Percentiles rank a stretch among this genome's conserved stretches.
Evolutionary conservation across 2,888 invertebrate species (phyloP).

Genomic region (Melitaea athalia): DNA sequence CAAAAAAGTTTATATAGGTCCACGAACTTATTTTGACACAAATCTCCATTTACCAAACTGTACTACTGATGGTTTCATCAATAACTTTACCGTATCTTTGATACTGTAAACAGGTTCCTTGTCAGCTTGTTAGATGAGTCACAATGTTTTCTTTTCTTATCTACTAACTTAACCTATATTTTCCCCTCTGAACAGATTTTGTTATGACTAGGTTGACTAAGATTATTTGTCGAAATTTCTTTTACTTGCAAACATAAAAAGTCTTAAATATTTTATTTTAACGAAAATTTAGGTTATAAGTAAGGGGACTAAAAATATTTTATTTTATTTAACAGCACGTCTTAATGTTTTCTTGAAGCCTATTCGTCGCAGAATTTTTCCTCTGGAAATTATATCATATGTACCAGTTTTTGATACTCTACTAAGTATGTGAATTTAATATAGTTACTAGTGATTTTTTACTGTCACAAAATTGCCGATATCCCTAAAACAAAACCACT

Average conservation of each 20-base stretch:
- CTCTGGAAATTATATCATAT: too few relatives aligned
- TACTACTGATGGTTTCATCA: slow-evolving; percentile 26
- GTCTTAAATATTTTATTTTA: too few relatives aligned
- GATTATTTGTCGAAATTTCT: neutral
- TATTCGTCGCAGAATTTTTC: too few relatives aligned
- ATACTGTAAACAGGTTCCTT: slow-evolving; percentile 30
- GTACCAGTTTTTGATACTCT: too few relatives aligned
- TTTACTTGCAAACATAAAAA: neutral
- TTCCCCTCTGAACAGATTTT: slow-evolving; percentile 44
- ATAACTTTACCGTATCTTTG: slow-evolving; percentile 29
- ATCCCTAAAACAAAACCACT: too few relatives aligned
- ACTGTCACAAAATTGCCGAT: too few relatives aligned
- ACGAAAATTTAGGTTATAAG: too few relatives aligned
- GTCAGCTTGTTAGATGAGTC: slow-evolving; percentile 26
- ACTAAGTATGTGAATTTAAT: too few relatives aligned
- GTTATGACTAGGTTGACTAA: slow-evolving; percentile 28
- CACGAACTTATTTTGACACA: slow-evolving; percentile 15
- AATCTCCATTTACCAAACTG: slow-evolving; percentile 33
- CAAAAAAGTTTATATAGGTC: neutral
- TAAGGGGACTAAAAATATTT: too few relatives aligned
- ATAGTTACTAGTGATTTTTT: too few relatives aligned
- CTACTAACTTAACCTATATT: slow-evolving; percentile 44
- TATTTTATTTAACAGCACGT: too few relatives aligned
- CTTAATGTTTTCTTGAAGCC: too few relatives aligned
- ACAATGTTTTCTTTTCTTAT: slow-evolving; percentile 34